Conservation (phyloP, 2,797 vertebrate species). For the Epinephelus awoara region DNA sequence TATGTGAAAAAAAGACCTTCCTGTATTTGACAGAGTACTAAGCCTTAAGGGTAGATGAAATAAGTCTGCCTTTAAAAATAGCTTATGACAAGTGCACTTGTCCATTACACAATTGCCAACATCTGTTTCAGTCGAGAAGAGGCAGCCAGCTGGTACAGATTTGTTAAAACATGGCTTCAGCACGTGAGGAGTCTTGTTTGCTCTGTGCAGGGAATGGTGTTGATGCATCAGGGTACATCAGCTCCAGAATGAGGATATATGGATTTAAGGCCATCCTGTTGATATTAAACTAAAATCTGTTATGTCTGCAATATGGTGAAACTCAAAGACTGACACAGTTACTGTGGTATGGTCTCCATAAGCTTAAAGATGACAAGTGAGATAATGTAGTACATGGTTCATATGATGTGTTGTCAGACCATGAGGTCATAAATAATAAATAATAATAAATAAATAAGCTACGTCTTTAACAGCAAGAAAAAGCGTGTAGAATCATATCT, state of each 20-base stretch:
- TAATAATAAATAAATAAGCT: no score
- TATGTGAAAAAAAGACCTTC: not conserved
- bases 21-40: conserved; percentile 2
- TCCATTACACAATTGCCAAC: conserved; percentile 74
- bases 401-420: not conserved
- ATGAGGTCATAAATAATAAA: no score
- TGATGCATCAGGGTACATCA: not conserved
- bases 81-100: conserved; percentile 67
- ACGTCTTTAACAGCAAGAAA: no score
- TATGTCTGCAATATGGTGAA: not conserved
- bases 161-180: conserved; percentile 25
- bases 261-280: not conserved
- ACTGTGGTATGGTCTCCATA: not conserved
- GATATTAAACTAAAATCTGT: not conserved
- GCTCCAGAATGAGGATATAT: not conserved
- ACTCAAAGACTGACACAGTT: not conserved
- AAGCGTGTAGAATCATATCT: no score
- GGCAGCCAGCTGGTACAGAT: conserved; percentile 57
- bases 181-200: conserved; percentile 23
- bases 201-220: not conserved
- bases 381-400: no score
- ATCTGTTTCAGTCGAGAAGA: conserved; percentile 66
- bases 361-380: not conserved
- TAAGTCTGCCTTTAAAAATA: conserved; percentile 70
- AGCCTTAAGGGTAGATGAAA: conserved; percentile 42